phyloP scores from a whole-genome alignment of 2,888 invertebrate genomes.

The Acanthoscelides obtectus region DNA sequence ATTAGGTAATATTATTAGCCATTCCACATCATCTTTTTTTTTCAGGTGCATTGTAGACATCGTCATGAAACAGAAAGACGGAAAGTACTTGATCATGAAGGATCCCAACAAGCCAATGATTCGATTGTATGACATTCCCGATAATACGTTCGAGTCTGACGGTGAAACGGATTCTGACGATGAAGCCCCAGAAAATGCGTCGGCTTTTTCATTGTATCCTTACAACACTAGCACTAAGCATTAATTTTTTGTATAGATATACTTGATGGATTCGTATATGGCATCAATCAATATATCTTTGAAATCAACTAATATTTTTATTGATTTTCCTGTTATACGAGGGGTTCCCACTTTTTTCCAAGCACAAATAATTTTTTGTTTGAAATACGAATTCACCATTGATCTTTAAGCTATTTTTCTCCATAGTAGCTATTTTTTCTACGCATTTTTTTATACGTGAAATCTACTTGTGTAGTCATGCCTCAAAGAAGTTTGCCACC shows the following conservation, averaged over 20 bases:
- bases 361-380: too few relatives aligned
- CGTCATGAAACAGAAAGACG: conserved; percentile 95
- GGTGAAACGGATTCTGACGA: conserved; percentile 87
- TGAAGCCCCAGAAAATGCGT: conserved; percentile 49
- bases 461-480: too few relatives aligned
- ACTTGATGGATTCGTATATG: not conserved
- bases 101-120: conserved; percentile 99
- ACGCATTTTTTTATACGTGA: too few relatives aligned
- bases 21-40: not conserved
- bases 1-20: too few relatives aligned
- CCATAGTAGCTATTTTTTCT: too few relatives aligned
- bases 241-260: conserved; percentile 8
- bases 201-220: conserved; percentile 45
- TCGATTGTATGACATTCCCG: conserved; percentile 95
- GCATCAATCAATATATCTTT: not conserved
- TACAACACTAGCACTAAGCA: conserved; percentile 35
- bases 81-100: conserved; percentile 96
- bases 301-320: not conserved
- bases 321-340: not conserved
- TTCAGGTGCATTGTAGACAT: conserved; percentile 85
- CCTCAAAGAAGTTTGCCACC: too few relatives aligned
- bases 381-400: too few relatives aligned
- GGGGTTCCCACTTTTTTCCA: too few relatives aligned
- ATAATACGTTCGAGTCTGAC: conserved; percentile 97
- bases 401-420: too few relatives aligned